phyloP scores from a whole-genome alignment of 2,797 vertebrate genomes.

The Scleropages formosus region DNA sequence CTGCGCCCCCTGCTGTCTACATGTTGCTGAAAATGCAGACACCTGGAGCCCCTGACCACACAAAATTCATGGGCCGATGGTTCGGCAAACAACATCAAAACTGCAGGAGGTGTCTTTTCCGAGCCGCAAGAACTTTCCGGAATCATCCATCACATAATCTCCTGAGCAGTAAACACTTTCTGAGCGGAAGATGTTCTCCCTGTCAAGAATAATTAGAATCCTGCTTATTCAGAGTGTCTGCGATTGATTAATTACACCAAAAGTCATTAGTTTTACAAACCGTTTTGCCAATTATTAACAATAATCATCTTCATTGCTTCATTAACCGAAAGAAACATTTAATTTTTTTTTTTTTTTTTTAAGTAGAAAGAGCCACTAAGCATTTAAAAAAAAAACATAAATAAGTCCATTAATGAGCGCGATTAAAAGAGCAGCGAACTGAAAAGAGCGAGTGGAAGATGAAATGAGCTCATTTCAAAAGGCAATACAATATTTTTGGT shows the following conservation, averaged over 20 bases:
- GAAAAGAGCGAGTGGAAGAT: slow-evolving; percentile 43
- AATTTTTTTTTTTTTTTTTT: slow-evolving; percentile 24
- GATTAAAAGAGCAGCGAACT: slow-evolving; percentile 44
- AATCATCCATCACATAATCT: slow-evolving; percentile 40
- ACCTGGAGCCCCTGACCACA: too few species aligned
- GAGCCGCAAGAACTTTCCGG: slow-evolving; percentile 36
- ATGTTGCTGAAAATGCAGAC: too few species aligned
- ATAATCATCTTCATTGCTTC: slow-evolving; percentile 76
- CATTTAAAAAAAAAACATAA: slow-evolving; percentile 42
- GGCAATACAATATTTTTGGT: background rate
- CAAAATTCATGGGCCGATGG: too few species aligned
- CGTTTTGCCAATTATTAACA: slow-evolving; percentile 75
- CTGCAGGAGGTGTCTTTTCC: slow-evolving; percentile 7
- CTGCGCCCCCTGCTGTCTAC: too few species aligned
- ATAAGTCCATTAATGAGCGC: slow-evolving; percentile 54
- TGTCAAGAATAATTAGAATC: slow-evolving; percentile 84
- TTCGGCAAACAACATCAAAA: slow-evolving; percentile 22
- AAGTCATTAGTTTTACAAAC: slow-evolving; percentile 79
- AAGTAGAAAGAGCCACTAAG: slow-evolving; percentile 42
- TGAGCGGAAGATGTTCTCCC: slow-evolving; percentile 66
- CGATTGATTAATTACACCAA: slow-evolving; percentile 79
- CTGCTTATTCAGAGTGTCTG: slow-evolving; percentile 78
- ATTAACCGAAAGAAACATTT: slow-evolving; percentile 68
- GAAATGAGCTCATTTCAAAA: background rate
- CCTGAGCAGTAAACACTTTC: slow-evolving; percentile 65